A percentile compares a stretch with the other conserved stretches of the same genome.
These are phyloP conservation scores for Lepidochrysops patricia DNA, from an alignment of 2,888 invertebrate species.

Conservation along the genomic window DNA sequence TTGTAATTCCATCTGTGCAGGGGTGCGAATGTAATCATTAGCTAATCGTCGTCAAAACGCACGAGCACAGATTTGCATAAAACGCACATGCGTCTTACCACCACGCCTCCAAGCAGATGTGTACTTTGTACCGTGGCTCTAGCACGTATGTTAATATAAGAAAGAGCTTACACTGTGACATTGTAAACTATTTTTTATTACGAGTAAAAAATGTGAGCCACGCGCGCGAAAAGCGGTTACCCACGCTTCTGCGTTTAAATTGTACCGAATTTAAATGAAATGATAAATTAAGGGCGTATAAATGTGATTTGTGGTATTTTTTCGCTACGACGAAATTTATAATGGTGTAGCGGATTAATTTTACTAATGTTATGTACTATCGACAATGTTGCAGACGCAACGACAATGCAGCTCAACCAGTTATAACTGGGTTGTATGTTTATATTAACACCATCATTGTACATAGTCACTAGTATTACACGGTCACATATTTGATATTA, in stretches of 20 bases:
- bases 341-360: slow-evolving; percentile 19
- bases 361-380: background rate
- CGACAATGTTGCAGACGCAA: background rate
- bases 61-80: slow-evolving; percentile 50
- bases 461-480: no score
- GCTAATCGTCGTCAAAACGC: slow-evolving; percentile 36
- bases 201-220: slow-evolving; percentile 56
- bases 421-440: no score
- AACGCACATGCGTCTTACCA: slow-evolving; percentile 43
- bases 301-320: slow-evolving; percentile 4
- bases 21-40: slow-evolving; percentile 17
- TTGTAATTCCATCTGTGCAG: background rate
- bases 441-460: no score
- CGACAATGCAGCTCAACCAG: no score
- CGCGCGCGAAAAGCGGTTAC: slow-evolving; percentile 35
- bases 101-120: slow-evolving; percentile 60
- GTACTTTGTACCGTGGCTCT: slow-evolving; percentile 42
- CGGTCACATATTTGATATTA: no score
- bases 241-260: background rate
- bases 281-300: slow-evolving; percentile 5
- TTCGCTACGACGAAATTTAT: slow-evolving; percentile 7
- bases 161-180: slow-evolving; percentile 25
- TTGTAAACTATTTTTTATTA: slow-evolving; percentile 44
- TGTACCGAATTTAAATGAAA: background rate
- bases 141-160: slow-evolving; percentile 54